Conservation (phyloP, 2,797 vertebrate species). For the Graptemys geographica region DNA sequence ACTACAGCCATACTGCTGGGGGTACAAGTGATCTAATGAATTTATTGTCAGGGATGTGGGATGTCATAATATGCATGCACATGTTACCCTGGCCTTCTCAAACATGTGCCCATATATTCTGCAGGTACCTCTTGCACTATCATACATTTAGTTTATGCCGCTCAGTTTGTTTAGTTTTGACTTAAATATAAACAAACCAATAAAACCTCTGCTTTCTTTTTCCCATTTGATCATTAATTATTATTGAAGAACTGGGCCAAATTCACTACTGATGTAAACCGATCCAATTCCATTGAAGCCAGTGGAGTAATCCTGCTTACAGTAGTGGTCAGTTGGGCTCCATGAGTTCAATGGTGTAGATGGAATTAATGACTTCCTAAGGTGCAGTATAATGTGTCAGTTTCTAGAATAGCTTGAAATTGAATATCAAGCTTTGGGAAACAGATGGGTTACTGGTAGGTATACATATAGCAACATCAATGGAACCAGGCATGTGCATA, state of each 20-base stretch:
- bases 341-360: not conserved
- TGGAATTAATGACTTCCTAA: not conserved
- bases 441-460: not conserved
- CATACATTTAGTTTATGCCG: not conserved
- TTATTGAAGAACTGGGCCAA: not conserved
- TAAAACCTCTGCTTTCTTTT: not conserved
- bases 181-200: not conserved
- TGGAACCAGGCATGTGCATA: not conserved
- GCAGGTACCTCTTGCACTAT: not conserved
- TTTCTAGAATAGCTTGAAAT: constrained; percentile 4
- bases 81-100: constrained; percentile 12
- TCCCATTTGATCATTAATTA: not conserved
- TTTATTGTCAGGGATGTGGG: not conserved
- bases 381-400: not conserved
- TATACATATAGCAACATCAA: not conserved
- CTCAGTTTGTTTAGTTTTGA: not conserved
- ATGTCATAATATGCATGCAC: not conserved
- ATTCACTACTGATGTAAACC: not conserved
- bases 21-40: not conserved
- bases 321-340: accelerated
- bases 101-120: not conserved
- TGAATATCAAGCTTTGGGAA: not conserved
- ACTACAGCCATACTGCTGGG: not conserved
- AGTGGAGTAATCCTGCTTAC: not conserved
- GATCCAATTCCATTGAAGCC: not conserved